Base-by-base conservation (phyloP, 2,113 vertebrate species). In the Chlorodrepanis virens region DNA sequence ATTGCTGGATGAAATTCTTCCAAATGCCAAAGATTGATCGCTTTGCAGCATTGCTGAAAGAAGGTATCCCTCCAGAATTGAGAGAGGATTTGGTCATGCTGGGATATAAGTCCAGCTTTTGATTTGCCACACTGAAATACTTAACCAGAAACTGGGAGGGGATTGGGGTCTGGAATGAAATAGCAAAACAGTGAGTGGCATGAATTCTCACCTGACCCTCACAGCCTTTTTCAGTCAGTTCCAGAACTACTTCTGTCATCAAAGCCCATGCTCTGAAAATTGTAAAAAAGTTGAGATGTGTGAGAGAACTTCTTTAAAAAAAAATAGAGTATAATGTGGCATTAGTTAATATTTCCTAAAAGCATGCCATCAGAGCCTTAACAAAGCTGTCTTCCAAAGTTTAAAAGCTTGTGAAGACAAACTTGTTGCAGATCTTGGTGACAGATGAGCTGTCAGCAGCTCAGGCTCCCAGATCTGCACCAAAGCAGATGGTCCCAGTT, bases 271-370 rank as follows among this genome's bases (percentile, higher is more conserved):
- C 35, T 87, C 52, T 79, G 78, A 67, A 67, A 67, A 53, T n/a
- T 0, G 1, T 56, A n/a, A 68, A 80, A 47, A 57, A 25, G 12
- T 56, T 71, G 49, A 20, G 25, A 52, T 0, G 0, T 6, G 5
- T 12, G 20, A 50, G 33, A 54, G 29, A 23, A 3, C 11, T 25
- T 18, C 16, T 67, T 42, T 24, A 39, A 74, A 80, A 54, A 24
- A 64, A 85, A 59, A 53, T n/a, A 22, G 4, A 33, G 14, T 71
- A 7, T 68, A 14, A 47, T 78, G 29, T 52, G 27, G 5, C 13
- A 47, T 59, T 59, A 45, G 21, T 63, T 60, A 65, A 47, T 20
- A 12, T 37, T 78, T 8, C 71, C 25, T 80, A 19, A 59, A 53
- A 80, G 35, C 10, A 18, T 37, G 22, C 39, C 40, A 67, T 64